A percentile compares a stretch with the other conserved stretches of the same genome.
These are phyloP conservation scores for Lota lota DNA, from an alignment of 2,113 vertebrate genomes.

Conservation along the genomic window DNA sequence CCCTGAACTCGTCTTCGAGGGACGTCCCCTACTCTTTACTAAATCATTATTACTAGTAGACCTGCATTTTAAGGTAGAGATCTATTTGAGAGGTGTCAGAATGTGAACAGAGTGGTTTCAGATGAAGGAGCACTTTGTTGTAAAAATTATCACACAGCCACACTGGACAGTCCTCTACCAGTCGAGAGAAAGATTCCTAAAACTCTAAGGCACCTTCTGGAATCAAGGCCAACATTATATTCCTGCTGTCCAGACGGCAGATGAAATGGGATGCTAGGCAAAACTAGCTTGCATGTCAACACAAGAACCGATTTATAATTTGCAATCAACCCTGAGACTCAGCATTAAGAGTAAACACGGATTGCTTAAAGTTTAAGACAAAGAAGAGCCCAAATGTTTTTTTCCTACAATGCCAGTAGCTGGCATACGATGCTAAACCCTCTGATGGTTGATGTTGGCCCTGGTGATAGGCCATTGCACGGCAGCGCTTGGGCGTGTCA, in stretches of 20 bases:
- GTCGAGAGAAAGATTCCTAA: conserved; percentile 41
- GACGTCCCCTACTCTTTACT: conserved; percentile 23
- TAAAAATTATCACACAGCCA: conserved; percentile 55
- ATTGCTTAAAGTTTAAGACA: conserved; percentile 29
- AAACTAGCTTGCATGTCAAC: conserved; percentile 32
- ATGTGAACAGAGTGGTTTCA: conserved; percentile 74
- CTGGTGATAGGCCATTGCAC: conserved; percentile 9
- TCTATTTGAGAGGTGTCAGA: conserved; percentile 68
- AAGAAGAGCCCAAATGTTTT: conserved; percentile 60
- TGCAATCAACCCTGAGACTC: conserved; percentile 33
- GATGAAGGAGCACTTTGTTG: conserved; percentile 70
- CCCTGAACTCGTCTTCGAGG: conserved; percentile 43
- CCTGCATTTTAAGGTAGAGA: conserved; percentile 60
- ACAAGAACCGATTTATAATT: conserved; percentile 28
- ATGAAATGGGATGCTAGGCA: conserved; percentile 17
- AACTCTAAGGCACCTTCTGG: conserved; percentile 59
- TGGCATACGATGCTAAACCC: conserved; percentile 10
- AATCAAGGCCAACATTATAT: conserved; percentile 59
- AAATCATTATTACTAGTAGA: conserved; percentile 57
- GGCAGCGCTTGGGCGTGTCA: conserved; percentile 40
- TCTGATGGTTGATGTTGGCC: too few species aligned
- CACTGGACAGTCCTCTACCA: conserved; percentile 67
- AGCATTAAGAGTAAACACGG: conserved; percentile 19
- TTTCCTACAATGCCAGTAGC: conserved; percentile 21
- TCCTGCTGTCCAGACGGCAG: conserved; percentile 32